A percentile compares a stretch with the other conserved stretches of the same genome.
Conservation (phyloP, 2,797 vertebrate genomes). For the Carduelis carduelis region DNA sequence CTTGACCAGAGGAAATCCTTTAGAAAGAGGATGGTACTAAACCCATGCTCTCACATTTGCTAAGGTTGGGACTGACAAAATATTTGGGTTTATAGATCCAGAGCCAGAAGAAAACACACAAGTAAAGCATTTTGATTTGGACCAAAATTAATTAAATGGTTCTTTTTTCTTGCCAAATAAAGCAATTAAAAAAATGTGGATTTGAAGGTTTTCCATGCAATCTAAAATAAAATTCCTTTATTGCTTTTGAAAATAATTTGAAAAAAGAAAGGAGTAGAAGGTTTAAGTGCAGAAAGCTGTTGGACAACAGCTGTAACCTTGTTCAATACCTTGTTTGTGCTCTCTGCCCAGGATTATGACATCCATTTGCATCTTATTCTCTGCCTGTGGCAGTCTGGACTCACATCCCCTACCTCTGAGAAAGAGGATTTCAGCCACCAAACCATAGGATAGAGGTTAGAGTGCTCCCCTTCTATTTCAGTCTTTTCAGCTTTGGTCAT, state of each 20-base stretch:
- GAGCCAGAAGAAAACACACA: neutral
- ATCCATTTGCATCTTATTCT: neutral
- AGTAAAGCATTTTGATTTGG: neutral
- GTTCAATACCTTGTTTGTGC: neutral
- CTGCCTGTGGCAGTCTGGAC: neutral
- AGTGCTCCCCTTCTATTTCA: neutral
- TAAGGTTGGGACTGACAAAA: neutral
- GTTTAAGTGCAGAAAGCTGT: neutral
- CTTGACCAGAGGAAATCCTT: neutral
- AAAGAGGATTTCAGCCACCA: neutral
- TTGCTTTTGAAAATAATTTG: neutral
- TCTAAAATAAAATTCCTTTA: neutral
- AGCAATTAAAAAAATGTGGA: neutral
- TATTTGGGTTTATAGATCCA: neutral
- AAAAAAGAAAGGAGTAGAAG: neutral
- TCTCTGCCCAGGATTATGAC: neutral
- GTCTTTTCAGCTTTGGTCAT: neutral
- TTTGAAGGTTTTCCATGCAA: neutral
- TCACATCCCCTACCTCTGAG: neutral
- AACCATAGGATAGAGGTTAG: neutral
- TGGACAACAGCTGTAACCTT: neutral
- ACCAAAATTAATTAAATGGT: neutral
- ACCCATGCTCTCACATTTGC: neutral
- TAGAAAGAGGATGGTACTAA: neutral
- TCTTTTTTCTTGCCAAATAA: neutral